Percentiles rank a stretch among this genome's conserved stretches.
Conservation (phyloP, 2,113 vertebrate species). For the Notarius lentiginosus region DNA sequence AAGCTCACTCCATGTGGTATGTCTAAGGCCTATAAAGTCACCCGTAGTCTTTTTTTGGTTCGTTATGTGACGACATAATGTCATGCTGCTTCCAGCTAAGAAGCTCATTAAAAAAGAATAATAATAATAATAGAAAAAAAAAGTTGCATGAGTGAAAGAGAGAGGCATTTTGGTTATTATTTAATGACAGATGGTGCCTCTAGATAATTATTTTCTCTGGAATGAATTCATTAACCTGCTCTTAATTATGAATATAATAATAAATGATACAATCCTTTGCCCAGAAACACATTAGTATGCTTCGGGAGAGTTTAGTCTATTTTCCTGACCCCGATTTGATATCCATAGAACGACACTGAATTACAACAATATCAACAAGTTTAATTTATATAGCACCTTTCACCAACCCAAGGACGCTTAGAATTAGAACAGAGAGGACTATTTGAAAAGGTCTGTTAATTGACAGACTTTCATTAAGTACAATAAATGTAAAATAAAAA, state of each 20-base stretch:
- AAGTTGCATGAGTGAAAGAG: slow-evolving; percentile 20
- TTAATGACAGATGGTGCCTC: slow-evolving; percentile 50
- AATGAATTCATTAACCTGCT: slow-evolving; percentile 48
- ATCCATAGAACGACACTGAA: background rate
- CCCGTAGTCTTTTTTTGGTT: slow-evolving; percentile 51
- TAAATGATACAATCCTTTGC: slow-evolving; percentile 45
- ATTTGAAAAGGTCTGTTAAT: background rate
- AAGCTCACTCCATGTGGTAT: slow-evolving; percentile 43
- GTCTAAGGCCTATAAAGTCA: slow-evolving; percentile 34
- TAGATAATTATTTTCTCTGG: slow-evolving; percentile 52
- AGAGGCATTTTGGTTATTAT: slow-evolving; percentile 40
- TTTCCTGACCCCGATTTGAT: background rate
- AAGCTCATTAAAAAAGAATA: background rate
- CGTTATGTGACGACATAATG: slow-evolving; percentile 22
- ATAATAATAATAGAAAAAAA: background rate
- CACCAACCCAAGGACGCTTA: no score
- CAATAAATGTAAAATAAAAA: background rate
- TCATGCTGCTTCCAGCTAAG: background rate
- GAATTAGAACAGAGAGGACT: background rate
- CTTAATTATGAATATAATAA: slow-evolving; percentile 36
- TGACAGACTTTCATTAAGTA: background rate
- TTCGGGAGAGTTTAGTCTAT: slow-evolving; percentile 27
- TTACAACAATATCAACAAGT: background rate
- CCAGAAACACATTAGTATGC: slow-evolving; percentile 45
- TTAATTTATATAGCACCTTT: no score